Base-by-base conservation (phyloP, 2,888 invertebrate genomes). In the Sesia bembeciformis region DNA sequence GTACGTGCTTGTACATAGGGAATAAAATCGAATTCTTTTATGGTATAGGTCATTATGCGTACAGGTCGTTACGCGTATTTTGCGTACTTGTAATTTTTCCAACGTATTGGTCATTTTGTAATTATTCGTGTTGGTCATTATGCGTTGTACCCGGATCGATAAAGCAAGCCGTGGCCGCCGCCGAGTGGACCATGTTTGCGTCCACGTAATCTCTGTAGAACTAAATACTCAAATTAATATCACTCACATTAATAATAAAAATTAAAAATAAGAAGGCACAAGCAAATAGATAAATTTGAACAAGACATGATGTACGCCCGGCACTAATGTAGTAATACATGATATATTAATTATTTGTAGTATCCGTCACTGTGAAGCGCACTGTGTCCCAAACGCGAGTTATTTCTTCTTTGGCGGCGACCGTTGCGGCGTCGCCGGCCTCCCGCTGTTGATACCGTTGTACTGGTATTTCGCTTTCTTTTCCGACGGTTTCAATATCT, bases 381-480 rank as follows among this genome's bases (percentile, higher is more conserved):
- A 88, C 85, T 83, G 84, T 81, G 81, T 77, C 67, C 81, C 80
- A 69, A 79, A 79, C 70, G 74, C 70, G 79, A 89, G 91, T 93
- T 94, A 94, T 92, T 94, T 94, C 86, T 92, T 92, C 78, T 90
- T 91, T 60, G 93, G 92, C 85, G 92, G 85, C 88, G 94, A 94
- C 76, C 94, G 93, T 77, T 95, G 96, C 66, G 96, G 95, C 74
- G 96, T 96, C 65, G 95, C 93, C 63, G 96, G 94, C 91, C 97
- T 92, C 61, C 95, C 94, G 61, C 95, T 95, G 85, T 95, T 95
- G 87, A 95, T 93, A 69, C 96, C 96, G 70, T 94, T 94, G 90
- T 99, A 99, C 81, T 98, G 97, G 88, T 98, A 99, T 90, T 99
- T 99, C 67, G 99, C 98, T 91, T 99, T 99, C 91, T 99, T 99